A percentile compares a stretch with the other conserved stretches of the same genome.
Conservation (phyloP, 2,888 invertebrate genomes). For the Nomada ferruginata region DNA sequence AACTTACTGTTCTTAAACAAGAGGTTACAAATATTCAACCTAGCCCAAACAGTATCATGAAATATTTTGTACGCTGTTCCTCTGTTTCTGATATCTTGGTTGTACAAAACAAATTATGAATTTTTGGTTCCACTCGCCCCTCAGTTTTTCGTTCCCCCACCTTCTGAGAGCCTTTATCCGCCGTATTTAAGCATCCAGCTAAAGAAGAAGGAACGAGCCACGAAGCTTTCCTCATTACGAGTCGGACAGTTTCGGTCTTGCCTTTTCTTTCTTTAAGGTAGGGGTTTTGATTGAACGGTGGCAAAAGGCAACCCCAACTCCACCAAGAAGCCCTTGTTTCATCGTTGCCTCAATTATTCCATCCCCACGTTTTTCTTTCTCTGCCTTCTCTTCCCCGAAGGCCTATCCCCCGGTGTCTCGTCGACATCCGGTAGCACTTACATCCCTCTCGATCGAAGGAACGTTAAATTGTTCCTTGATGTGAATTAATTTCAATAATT, state of each 20-base stretch:
- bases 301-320: conserved; percentile 70
- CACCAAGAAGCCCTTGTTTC: conserved; percentile 71
- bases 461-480: conserved; percentile 51
- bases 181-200: conserved; percentile 63
- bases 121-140: conserved; percentile 30
- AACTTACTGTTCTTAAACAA: too few species aligned
- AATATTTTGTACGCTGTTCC: conserved; percentile 19
- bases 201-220: conserved; percentile 67
- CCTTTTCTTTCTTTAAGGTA: conserved; percentile 76
- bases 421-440: conserved; percentile 69
- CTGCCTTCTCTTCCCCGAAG: conserved; percentile 50
- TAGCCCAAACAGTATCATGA: conserved; percentile 6
- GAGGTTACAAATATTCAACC: too few species aligned
- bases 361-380: conserved; percentile 68
- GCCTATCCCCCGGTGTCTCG: conserved; percentile 47
- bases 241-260: conserved; percentile 74
- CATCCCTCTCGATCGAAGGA: conserved; percentile 31
- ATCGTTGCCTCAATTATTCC: conserved; percentile 74
- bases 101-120: conserved; percentile 42
- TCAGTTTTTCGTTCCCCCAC: conserved; percentile 37
- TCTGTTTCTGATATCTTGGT: conserved; percentile 7
- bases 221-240: conserved; percentile 78
- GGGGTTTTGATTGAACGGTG: conserved; percentile 78
- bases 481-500: conserved; percentile 34
- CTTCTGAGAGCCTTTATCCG: conserved; percentile 46